A percentile compares a stretch with the other conserved stretches of the same genome.
phyloP scores from a whole-genome alignment of 2,888 invertebrate species.

The Philaethria dido region DNA sequence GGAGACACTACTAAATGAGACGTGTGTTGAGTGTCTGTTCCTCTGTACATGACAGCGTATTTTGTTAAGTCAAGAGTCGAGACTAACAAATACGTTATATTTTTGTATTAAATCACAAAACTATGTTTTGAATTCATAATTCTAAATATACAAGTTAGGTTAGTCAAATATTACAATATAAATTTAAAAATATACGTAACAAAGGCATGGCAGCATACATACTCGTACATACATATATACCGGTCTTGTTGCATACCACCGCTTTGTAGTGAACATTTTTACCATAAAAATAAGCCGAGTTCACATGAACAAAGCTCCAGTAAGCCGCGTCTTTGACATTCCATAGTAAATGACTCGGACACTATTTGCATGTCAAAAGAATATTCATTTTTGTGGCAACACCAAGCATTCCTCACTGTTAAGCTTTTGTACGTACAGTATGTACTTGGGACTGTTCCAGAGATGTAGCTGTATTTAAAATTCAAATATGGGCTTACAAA shows the following conservation, averaged over 20 bases:
- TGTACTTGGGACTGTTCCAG: neutral
- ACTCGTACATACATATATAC: neutral
- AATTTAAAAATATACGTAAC: neutral
- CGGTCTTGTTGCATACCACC: neutral
- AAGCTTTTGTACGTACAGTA: neutral
- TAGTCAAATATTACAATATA: neutral
- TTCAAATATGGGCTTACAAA: conserved; percentile 1
- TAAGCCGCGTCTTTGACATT: neutral
- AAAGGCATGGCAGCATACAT: neutral
- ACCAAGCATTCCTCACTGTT: conserved; percentile 4
- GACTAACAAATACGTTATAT: too few relatives aligned
- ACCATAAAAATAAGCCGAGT: conserved; percentile 10
- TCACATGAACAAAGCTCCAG: neutral
- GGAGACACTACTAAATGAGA: neutral
- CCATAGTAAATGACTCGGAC: conserved; percentile 3
- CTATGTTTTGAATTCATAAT: neutral
- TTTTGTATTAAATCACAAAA: too few relatives aligned
- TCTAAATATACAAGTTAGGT: neutral
- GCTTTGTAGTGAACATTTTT: neutral
- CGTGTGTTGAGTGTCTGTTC: neutral
- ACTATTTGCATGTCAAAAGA: conserved; percentile 20
- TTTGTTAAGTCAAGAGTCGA: neutral
- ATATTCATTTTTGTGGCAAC: conserved; percentile 14
- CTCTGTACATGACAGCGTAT: neutral
- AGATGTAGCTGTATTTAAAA: neutral